Evolutionary conservation across 2,888 invertebrate species (phyloP).

Genomic region (Lycophotia porphyrea): DNA sequence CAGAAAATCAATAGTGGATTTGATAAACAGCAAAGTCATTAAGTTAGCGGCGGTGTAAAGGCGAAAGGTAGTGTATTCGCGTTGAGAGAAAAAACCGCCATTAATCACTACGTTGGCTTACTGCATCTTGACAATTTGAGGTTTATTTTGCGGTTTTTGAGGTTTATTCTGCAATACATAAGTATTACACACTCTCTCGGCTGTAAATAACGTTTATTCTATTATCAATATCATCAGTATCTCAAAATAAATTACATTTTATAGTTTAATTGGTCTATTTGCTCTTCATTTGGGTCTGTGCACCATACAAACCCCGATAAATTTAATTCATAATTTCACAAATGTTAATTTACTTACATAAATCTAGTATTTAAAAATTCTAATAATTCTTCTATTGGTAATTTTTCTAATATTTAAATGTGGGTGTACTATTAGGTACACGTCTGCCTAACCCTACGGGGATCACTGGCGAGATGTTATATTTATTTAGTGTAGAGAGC

Average conservation of each 20-base stretch:
- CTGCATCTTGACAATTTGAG: neutral
- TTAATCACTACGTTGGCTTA: neutral
- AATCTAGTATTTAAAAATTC: neutral
- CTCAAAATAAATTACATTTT: neutral
- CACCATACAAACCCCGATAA: neutral
- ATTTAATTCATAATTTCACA: too few relatives aligned
- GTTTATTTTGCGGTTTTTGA: too few relatives aligned
- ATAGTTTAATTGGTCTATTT: neutral
- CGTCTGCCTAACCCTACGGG: too few relatives aligned
- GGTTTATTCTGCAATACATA: neutral
- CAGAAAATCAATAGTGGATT: slow-evolving; percentile 4
- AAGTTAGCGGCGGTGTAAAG: neutral
- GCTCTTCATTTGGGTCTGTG: neutral
- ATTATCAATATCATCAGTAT: neutral
- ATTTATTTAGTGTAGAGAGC: slow-evolving; percentile 4
- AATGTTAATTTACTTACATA: neutral
- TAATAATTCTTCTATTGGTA: too few relatives aligned
- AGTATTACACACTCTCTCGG: neutral
- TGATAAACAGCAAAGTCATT: slow-evolving; percentile 6
- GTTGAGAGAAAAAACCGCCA: neutral
- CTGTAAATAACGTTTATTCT: neutral
- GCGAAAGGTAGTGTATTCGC: neutral
- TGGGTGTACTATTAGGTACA: too few relatives aligned
- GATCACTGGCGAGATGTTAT: too few relatives aligned
- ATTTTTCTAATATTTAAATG: too few relatives aligned